Percentiles rank a stretch among this genome's conserved stretches.
Evolutionary conservation across 2,888 invertebrate species (phyloP).

Genomic region (Beris chalybata): DNA sequence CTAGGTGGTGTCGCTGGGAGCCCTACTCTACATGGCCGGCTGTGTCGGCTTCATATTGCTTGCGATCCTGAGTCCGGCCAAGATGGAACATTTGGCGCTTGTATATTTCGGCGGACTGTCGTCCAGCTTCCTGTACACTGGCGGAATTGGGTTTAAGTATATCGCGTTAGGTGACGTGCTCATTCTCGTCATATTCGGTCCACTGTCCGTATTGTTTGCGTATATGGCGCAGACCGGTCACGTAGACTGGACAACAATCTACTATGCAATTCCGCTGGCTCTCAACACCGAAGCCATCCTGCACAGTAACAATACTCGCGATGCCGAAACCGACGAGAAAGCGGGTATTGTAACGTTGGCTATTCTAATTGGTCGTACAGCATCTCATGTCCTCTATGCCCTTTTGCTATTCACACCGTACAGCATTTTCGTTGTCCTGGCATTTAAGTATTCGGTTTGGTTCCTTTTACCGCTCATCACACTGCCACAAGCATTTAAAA

Average conservation of each 20-base stretch:
- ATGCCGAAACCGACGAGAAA: constrained; percentile 82
- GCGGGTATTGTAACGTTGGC: constrained; percentile 94
- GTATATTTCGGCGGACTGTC: constrained; percentile 95
- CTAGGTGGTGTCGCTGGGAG: constrained; percentile 84
- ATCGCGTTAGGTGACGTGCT: constrained; percentile 92
- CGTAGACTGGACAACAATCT: constrained; percentile 87
- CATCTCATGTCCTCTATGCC: constrained; percentile 88
- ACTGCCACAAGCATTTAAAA: constrained; percentile 83
- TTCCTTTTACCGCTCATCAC: constrained; percentile 87
- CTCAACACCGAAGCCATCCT: constrained; percentile 93
- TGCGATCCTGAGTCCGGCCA: constrained; percentile 80
- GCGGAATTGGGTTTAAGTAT: constrained; percentile 93
- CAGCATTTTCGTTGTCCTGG: constrained; percentile 82
- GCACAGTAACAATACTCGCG: constrained; percentile 93
- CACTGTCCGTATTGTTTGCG: constrained; percentile 90
- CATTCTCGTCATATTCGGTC: constrained; percentile 90
- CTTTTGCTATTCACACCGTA: constrained; percentile 89
- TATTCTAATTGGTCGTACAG: constrained; percentile 88
- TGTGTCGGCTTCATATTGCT: constrained; percentile 80
- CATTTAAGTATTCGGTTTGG: constrained; percentile 83
- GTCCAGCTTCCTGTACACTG: constrained; percentile 94
- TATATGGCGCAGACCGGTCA: constrained; percentile 91
- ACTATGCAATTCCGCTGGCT: constrained; percentile 91
- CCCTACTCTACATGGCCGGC: constrained; percentile 82
- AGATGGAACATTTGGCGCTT: constrained; percentile 91